phyloP scores from a whole-genome alignment of 1,140 invertebrate species.

The Micrasema longulum region DNA sequence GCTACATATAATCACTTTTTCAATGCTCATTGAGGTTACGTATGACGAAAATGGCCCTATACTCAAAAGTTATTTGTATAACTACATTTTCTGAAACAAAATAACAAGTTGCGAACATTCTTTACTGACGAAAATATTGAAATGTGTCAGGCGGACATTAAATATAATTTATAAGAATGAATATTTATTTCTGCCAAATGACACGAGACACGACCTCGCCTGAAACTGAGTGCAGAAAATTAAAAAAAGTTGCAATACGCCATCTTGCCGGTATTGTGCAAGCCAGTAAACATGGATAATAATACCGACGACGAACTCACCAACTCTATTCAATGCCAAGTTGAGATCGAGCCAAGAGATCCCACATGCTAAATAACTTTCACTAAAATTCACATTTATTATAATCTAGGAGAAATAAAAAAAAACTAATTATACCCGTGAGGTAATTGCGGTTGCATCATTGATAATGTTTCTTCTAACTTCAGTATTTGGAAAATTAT shows the following conservation, averaged over 20 bases:
- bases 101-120: no score
- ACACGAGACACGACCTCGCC: no score
- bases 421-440: neutral
- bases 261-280: neutral
- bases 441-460: no score
- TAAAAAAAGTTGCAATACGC: conserved; percentile 7
- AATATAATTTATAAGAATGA: neutral
- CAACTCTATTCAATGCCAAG: conserved; percentile 16
- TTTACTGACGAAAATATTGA: neutral
- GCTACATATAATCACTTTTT: no score
- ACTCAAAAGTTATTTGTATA: no score
- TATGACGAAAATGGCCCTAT: no score
- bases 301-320: conserved; percentile 28
- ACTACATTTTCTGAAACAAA: no score
- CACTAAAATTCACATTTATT: neutral
- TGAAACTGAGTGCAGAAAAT: conserved; percentile 7
- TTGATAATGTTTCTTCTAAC: no score
- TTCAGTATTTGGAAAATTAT: no score
- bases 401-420: neutral
- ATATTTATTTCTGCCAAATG: neutral
- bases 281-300: conserved; percentile 18
- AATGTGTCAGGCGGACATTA: neutral
- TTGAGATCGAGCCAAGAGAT: conserved; percentile 22
- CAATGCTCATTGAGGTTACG: no score
- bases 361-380: conserved; percentile 8